Evolutionary conservation across 2,888 invertebrate genomes (phyloP).

Genomic region (Harpagoxenus sublaevis): DNA sequence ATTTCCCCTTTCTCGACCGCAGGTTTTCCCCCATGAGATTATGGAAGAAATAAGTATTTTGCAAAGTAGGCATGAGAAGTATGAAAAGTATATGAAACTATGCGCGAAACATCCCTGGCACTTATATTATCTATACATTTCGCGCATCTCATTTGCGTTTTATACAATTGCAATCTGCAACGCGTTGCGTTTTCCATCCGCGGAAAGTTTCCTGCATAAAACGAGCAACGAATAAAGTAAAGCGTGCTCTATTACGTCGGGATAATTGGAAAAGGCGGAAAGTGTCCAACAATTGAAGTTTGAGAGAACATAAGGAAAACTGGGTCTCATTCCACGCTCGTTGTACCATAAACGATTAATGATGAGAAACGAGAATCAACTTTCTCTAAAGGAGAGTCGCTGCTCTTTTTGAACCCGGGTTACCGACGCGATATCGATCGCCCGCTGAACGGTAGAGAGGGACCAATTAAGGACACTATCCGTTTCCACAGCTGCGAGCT

Average conservation of each 20-base stretch:
- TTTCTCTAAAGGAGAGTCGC: constrained; percentile 38
- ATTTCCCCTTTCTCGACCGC: neutral
- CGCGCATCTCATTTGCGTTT: neutral
- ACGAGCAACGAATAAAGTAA: neutral
- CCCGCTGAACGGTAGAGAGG: constrained; percentile 24
- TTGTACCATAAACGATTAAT: constrained; percentile 40
- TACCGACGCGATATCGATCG: constrained; percentile 47
- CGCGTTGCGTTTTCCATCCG: neutral
- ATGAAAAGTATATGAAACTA: neutral
- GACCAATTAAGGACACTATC: constrained; percentile 52
- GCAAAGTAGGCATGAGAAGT: constrained; percentile 4
- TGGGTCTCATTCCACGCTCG: constrained; percentile 32
- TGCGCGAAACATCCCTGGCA: neutral
- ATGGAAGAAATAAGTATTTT: constrained; percentile 16
- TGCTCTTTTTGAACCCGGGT: constrained; percentile 46
- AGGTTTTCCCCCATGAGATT: neutral
- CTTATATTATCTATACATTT: constrained; percentile 3
- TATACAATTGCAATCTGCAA: neutral
- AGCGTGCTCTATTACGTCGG: constrained; percentile 2
- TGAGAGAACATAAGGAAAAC: constrained; percentile 23
- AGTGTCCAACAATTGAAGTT: constrained; percentile 30
- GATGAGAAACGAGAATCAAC: constrained; percentile 49
- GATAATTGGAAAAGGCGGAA: constrained; percentile 32
- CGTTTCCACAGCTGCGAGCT: constrained; percentile 52
- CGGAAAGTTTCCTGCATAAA: constrained; percentile 1